Conservation (phyloP, 2,113 vertebrate genomes). For the Epinephelus fuscoguttatus region DNA sequence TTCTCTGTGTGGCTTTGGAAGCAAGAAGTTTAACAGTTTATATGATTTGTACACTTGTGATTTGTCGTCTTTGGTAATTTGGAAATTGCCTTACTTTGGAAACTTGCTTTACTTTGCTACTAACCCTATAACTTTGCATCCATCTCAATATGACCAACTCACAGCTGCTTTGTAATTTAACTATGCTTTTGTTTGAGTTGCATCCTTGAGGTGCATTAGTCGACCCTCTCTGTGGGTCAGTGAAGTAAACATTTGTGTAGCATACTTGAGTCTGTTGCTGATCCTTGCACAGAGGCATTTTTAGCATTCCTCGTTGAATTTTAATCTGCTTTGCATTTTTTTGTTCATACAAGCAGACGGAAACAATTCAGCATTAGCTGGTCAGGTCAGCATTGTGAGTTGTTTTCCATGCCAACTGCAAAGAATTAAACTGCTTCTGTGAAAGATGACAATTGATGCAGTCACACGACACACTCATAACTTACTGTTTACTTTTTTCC, state of each 20-base stretch:
- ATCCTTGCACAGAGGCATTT: conserved; percentile 74
- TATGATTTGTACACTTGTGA: not conserved
- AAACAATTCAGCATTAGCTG: conserved; percentile 80
- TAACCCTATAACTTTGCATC: not conserved
- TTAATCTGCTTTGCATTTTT: conserved; percentile 82
- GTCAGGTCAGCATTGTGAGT: conserved; percentile 74
- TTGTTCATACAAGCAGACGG: conserved; percentile 63
- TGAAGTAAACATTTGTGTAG: conserved; percentile 61
- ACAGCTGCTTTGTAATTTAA: not conserved
- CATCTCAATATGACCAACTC: not conserved
- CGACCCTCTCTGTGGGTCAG: conserved; percentile 25
- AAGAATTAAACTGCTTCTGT: conserved; percentile 60
- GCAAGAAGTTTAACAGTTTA: not conserved
- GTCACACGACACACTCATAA: conserved; percentile 26
- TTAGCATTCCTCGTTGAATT: conserved; percentile 79
- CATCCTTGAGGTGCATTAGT: conserved; percentile 18
- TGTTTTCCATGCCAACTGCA: conserved; percentile 73
- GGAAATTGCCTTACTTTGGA: too few relatives aligned
- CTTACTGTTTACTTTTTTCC: conserved; percentile 5
- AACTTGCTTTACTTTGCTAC: not conserved
- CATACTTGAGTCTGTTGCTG: conserved; percentile 64
- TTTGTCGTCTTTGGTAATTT: too few relatives aligned
- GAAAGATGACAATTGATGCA: conserved; percentile 59
- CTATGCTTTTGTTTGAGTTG: not conserved
- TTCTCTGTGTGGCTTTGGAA: not conserved